These are phyloP conservation scores for Zaprionus ornatus DNA, from an alignment of 1,140 invertebrate genomes.

Conservation along the genomic window DNA sequence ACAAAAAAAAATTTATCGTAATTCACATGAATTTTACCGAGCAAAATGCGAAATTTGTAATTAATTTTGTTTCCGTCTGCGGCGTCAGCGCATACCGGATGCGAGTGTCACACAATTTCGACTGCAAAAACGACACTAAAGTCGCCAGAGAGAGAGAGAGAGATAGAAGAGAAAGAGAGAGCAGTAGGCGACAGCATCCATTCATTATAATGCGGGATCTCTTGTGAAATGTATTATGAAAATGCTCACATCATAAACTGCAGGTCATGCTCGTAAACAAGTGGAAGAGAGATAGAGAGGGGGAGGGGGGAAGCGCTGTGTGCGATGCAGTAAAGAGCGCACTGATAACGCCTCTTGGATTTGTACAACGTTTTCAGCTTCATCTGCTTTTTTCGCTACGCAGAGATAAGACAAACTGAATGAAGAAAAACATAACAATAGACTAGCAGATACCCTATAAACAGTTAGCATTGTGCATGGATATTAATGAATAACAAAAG, in stretches of 20 bases:
- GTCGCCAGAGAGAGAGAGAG: constrained; percentile 23
- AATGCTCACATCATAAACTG: constrained; percentile 69
- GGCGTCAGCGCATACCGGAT: constrained; percentile 56
- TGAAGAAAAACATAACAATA: neutral
- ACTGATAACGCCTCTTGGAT: neutral
- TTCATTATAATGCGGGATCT: constrained; percentile 14
- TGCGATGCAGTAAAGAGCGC: constrained; percentile 10
- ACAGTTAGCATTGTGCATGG: neutral
- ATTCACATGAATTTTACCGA: constrained; percentile 37
- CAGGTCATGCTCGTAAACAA: constrained; percentile 63
- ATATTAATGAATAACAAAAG: neutral
- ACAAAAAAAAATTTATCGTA: constrained; percentile 26
- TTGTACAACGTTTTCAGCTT: constrained; percentile 9
- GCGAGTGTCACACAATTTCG: constrained; percentile 66
- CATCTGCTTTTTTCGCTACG: neutral
- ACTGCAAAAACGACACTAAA: constrained; percentile 64
- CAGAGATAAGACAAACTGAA: neutral
- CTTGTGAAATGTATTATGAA: constrained; percentile 34
- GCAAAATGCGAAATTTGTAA: constrained; percentile 65
- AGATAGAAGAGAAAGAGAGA: neutral
- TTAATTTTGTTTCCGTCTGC: constrained; percentile 70
- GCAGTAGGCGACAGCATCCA: constrained; percentile 38
- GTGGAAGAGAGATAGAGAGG: neutral
- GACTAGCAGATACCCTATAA: neutral
- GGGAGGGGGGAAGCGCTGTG: neutral